Evolutionary conservation across 1,140 invertebrate genomes (phyloP), one percentile per base, ranked within the genome.

Genomic region (Leptestheria dahalacensis): DNA sequence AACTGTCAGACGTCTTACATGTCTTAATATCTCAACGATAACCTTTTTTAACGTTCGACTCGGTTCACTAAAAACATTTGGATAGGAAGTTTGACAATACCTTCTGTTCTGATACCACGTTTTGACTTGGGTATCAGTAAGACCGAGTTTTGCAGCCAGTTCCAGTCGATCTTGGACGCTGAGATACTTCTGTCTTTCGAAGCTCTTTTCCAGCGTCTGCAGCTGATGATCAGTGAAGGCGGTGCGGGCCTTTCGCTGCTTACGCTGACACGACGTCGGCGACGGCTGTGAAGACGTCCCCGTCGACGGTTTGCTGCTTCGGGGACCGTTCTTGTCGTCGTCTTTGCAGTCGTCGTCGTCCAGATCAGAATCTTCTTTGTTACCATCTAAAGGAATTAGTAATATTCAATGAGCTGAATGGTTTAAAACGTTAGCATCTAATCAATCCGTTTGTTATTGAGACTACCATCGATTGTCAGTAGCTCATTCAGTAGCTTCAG

Each of bases 91-190:
- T 6, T 9, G 1, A 15, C 1, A 21, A 3, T 72, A 97, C 92
- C 94, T 84, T 79, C 94, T 80, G 72, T 98, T 97, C 74, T 98
- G 94, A 73, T 97, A 98, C 94, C 94, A 98, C 59, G 95, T 98
- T 74, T 98, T 98, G 65, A 98, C 95, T 80, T 99, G 96, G 11
- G 95, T 98, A 71, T 99, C 96, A 10, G 89, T 94, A 23, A 99
- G 78, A 62, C 91, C 90, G 46, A 99, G 78, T 72, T 94, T 93
- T 25, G 91, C 88, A 0, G 96, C 95, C 62, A 99, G 74, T 75
- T 98, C 94, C 90, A 98, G 96, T 60, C 96, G 78, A 71, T 98
- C 96, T 70, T 97, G 94, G 3, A 99, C 96, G 67, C 90, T 95
- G 24, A 99, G 81, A 77, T 99, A 99, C 72, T 98, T 99, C 74